Evolutionary conservation across 2,113 vertebrate genomes (phyloP).

Genomic region (Cryptotis parvus): DNA sequence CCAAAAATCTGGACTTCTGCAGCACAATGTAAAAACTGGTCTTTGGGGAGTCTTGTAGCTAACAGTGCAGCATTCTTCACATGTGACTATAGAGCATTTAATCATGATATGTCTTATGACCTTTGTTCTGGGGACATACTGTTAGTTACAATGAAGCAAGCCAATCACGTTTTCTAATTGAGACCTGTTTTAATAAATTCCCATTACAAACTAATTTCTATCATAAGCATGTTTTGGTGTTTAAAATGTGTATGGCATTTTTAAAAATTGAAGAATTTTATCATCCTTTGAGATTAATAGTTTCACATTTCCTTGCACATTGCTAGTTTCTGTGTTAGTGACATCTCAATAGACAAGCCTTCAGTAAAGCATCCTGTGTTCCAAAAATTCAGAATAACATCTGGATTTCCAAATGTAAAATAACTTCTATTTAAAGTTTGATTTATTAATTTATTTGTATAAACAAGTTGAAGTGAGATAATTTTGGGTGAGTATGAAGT

Average conservation of each 20-base stretch:
- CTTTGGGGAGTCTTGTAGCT: not conserved
- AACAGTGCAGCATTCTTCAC: not conserved
- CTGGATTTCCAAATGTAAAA: not conserved
- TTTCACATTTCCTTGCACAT: not conserved
- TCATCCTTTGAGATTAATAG: not conserved
- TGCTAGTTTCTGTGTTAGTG: not conserved
- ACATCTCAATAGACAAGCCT: not conserved
- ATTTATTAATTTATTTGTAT: slow-evolving; percentile 1
- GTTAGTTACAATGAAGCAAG: not conserved
- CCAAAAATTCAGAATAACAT: not conserved
- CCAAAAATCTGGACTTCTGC: not conserved
- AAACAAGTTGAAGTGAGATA: slow-evolving; percentile 33
- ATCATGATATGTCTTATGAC: not conserved
- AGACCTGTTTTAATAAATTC: not conserved
- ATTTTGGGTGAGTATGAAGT: not conserved
- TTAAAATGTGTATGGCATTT: not conserved
- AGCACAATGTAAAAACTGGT: not conserved
- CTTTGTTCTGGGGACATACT: not conserved
- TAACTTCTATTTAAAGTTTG: not conserved
- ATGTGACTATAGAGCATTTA: not conserved
- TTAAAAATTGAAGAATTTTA: not conserved
- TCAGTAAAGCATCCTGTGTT: not conserved
- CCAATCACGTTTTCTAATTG: not conserved
- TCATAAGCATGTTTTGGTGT: not conserved
- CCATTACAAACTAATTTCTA: not conserved